Evolutionary conservation across 2,113 vertebrate genomes (phyloP), one percentile per base, ranked within the genome.

Genomic region (Gymnocephalus cernua): DNA sequence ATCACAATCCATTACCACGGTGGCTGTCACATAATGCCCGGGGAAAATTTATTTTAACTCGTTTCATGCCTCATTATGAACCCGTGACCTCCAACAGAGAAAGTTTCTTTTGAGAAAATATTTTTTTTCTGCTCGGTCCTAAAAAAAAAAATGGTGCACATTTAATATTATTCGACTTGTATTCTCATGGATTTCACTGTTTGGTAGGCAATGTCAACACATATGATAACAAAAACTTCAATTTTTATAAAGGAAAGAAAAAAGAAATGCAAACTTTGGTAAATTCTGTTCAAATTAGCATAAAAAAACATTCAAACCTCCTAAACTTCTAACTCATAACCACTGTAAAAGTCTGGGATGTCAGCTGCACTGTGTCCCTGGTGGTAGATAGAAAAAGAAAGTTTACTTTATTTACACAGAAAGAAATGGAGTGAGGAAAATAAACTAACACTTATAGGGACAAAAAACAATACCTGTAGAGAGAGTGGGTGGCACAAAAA

Each of bases 1-100:
- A 62, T 79, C 54, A 21, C 74, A 82, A 83, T 88, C 80, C 63
- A 90, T 91, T 85, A 71, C 56, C 71, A 79, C 12, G 29, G 51
- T 25, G 70, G 21, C 79, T 27, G 5, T 66, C 70, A 74, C 63
- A 11, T 65, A 84, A 82, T 29, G 16, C 54, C 21, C 59, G 82
- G 32, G 88, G 82, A 56, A 88, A 88, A 90, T 83, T 3, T 51
- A 74, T 85, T 79, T 77, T 15, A 54, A 77, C 56, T 57, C 72
- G 53, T 79, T 80, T 86, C 85, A 86, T 23, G 75, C 50, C 67
- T 84, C 73, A 50, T 81, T 80, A 83, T 57, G 21, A 62, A 72
- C 65, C 79, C 38, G 51, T 72, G 79, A 90, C 88, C 82, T 85
- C 66, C 47, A 81, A 27, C n/a, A 19, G 32, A 48, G 38, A 66